Conservation (phyloP, 2,113 vertebrate genomes). For the Forbesichthys papilliferus region DNA sequence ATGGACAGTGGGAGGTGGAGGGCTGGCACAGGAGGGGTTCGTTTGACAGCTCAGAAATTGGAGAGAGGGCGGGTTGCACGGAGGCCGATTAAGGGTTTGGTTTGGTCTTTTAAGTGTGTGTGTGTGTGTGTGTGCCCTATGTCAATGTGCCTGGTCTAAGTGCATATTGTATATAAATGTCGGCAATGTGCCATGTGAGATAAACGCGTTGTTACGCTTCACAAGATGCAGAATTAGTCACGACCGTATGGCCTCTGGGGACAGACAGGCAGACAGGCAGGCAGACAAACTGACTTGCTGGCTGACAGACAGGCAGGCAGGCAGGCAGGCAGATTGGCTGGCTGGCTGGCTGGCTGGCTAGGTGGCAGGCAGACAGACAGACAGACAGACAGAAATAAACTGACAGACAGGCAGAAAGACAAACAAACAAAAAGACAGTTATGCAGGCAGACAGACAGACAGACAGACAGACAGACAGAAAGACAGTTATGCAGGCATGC, state of each 20-base stretch:
- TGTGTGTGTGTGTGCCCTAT: constrained; percentile 18
- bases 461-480: no score
- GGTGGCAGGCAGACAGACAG: no score
- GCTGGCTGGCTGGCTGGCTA: no score
- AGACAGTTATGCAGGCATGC: no score
- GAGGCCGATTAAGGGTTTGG: constrained; percentile 25
- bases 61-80: constrained; percentile 2
- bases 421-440: no score
- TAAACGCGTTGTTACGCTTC: constrained; percentile 60
- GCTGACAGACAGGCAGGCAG: no score
- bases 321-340: no score
- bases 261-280: constrained; percentile 14
- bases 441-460: no score
- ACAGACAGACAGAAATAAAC: no score
- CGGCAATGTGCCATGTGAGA: constrained; percentile 36
- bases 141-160: neutral
- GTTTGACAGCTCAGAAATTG: constrained; percentile 38
- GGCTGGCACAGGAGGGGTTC: constrained; percentile 15
- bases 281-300: no score
- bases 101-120: constrained; percentile 1
- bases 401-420: no score
- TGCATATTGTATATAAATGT: neutral
- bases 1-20: constrained; percentile 32
- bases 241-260: constrained; percentile 36
- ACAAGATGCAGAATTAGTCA: constrained; percentile 62